A percentile compares a stretch with the other conserved stretches of the same genome.
Conservation (phyloP, 2,797 vertebrate genomes). For the Naso thynnoides region DNA sequence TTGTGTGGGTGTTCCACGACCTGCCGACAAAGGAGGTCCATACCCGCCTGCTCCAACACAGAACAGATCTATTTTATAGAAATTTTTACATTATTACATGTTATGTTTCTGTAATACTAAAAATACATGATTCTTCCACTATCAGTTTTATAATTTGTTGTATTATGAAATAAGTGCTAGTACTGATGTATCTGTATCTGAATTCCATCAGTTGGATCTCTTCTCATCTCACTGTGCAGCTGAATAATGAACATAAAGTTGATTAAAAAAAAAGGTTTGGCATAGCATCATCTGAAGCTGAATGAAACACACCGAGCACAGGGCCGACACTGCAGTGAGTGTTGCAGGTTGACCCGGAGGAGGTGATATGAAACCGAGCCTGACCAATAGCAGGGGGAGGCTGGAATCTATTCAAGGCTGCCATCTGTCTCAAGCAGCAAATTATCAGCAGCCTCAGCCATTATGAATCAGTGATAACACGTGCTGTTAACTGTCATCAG, state of each 20-base stretch:
- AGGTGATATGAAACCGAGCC: conserved; percentile 68
- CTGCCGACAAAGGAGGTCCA: conserved; percentile 90
- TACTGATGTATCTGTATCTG: neutral
- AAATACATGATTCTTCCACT: no score
- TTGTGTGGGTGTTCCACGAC: conserved; percentile 93
- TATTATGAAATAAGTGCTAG: neutral
- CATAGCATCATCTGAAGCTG: conserved; percentile 9
- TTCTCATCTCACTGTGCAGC: neutral
- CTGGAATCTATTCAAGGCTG: conserved; percentile 73
- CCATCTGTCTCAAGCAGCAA: conserved; percentile 77
- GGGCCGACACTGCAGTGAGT: conserved; percentile 44
- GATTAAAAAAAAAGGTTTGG: conserved; percentile 1
- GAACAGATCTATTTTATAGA: conserved; percentile 35
- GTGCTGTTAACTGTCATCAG: conserved; percentile 63
- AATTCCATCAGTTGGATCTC: neutral
- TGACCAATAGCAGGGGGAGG: conserved; percentile 73
- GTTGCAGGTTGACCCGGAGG: conserved; percentile 64
- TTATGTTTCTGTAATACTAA: neutral
- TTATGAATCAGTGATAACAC: conserved; percentile 72
- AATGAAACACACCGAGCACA: conserved; percentile 25
- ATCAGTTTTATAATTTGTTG: neutral
- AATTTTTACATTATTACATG: conserved; percentile 13
- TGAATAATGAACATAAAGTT: neutral
- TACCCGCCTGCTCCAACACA: conserved; percentile 89
- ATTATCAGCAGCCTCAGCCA: conserved; percentile 77